Percentiles rank a stretch among this genome's conserved stretches.
phyloP scores from a whole-genome alignment of 2,113 vertebrate genomes.

The Ranitomeya imitator region DNA sequence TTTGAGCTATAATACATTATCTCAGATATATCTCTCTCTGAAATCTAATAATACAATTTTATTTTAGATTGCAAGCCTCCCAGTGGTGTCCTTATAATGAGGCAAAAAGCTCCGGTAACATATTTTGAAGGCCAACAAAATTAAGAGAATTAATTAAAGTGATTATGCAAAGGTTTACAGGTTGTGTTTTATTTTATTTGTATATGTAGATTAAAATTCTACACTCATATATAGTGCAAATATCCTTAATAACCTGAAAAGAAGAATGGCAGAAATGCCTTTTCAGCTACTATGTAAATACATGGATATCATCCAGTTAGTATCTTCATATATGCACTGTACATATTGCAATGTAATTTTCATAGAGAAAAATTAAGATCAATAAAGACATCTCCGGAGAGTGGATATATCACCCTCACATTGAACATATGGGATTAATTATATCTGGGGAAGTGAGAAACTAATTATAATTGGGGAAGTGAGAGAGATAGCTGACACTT shows the following conservation, averaged over 20 bases:
- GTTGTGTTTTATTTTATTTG: not conserved
- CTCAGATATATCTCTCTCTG: not conserved
- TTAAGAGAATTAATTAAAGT: slow-evolving; percentile 3
- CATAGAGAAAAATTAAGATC: too few relatives aligned
- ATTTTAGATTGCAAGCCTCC: not conserved
- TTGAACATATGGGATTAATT: too few relatives aligned
- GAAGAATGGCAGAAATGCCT: too few relatives aligned
- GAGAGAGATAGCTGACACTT: too few relatives aligned
- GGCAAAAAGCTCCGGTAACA: not conserved
- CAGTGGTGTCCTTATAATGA: not conserved
- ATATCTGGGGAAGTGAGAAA: too few relatives aligned
- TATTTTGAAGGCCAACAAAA: slow-evolving; percentile 5
- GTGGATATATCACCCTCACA: too few relatives aligned
- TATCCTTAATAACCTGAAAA: not conserved
- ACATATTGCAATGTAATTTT: too few relatives aligned
- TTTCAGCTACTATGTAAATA: too few relatives aligned
- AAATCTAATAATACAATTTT: not conserved
- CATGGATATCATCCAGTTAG: too few relatives aligned
- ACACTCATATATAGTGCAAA: not conserved
- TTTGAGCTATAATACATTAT: not conserved
- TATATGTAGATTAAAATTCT: not conserved
- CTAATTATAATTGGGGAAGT: too few relatives aligned
- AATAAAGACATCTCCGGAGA: too few relatives aligned
- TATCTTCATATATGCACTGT: too few relatives aligned
- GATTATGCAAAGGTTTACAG: not conserved